A percentile compares a stretch with the other conserved stretches of the same genome.
phyloP scores from a whole-genome alignment of 64 coral and sea anemone species.

The Anthopleura sola region DNA sequence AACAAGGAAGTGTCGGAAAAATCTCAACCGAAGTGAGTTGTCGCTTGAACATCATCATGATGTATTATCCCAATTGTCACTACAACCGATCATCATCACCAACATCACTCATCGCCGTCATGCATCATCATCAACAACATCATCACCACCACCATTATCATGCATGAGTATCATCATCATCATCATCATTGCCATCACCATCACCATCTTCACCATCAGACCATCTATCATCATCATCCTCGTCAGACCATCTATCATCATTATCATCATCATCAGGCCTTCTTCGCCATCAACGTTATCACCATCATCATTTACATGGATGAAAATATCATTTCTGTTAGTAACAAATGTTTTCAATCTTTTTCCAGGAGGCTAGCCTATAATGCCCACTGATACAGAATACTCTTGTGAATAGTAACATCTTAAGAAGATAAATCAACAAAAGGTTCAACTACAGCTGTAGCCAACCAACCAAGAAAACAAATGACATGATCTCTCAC shows the following conservation, averaged over 20 bases:
- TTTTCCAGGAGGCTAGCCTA: neutral
- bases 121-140: neutral
- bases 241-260: too few relatives aligned
- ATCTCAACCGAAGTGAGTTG: neutral
- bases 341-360: neutral
- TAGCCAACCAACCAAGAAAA: neutral
- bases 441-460: neutral
- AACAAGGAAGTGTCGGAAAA: slow-evolving; percentile 15
- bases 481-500: neutral
- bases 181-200: too few relatives aligned
- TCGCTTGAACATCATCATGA: neutral
- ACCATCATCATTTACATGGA: too few relatives aligned
- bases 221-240: too few relatives aligned
- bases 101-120: too few relatives aligned
- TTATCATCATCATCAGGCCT: too few relatives aligned
- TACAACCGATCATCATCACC: too few relatives aligned
- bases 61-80: too few relatives aligned
- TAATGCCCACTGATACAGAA: neutral
- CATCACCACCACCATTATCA: too few relatives aligned
- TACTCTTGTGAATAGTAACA: neutral
- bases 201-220: too few relatives aligned
- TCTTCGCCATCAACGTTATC: too few relatives aligned
- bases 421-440: neutral
- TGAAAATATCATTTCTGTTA: neutral
- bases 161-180: too few relatives aligned